Percentiles rank a stretch among this genome's conserved stretches.
Evolutionary conservation across 2,113 vertebrate species (phyloP).

Genomic region (Oxyruncus cristatus): DNA sequence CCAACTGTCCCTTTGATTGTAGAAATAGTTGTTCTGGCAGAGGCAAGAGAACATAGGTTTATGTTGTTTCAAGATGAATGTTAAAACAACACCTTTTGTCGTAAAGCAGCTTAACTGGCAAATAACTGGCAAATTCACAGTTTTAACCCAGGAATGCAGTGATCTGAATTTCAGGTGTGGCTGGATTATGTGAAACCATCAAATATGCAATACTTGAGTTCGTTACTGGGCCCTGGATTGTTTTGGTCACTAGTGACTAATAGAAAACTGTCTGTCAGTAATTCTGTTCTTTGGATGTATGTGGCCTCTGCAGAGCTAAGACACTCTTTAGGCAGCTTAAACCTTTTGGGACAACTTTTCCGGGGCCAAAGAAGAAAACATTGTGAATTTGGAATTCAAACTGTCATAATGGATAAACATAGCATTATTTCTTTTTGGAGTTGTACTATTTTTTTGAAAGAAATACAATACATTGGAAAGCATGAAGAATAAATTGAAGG

Average conservation of each 20-base stretch:
- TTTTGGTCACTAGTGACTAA: neutral
- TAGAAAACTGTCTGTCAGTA: neutral
- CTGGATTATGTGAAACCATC: neutral
- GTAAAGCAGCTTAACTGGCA: neutral
- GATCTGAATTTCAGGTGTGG: neutral
- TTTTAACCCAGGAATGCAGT: neutral
- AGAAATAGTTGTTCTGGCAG: neutral
- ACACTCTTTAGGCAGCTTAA: neutral
- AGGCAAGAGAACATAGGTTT: neutral
- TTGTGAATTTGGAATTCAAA: neutral
- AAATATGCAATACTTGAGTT: slow-evolving; percentile 15
- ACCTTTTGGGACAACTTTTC: neutral
- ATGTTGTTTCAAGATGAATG: neutral
- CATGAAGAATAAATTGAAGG: neutral
- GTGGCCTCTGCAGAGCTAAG: neutral
- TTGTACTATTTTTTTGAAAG: neutral
- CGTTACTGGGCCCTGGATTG: neutral
- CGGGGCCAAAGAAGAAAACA: neutral
- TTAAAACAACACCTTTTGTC: neutral
- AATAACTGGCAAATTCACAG: neutral
- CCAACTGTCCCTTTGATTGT: neutral
- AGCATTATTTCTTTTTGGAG: neutral
- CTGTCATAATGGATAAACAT: neutral
- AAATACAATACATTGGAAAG: neutral
- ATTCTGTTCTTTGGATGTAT: neutral